phyloP scores from a whole-genome alignment of 1,140 invertebrate genomes.

The Bombus impatiens region DNA sequence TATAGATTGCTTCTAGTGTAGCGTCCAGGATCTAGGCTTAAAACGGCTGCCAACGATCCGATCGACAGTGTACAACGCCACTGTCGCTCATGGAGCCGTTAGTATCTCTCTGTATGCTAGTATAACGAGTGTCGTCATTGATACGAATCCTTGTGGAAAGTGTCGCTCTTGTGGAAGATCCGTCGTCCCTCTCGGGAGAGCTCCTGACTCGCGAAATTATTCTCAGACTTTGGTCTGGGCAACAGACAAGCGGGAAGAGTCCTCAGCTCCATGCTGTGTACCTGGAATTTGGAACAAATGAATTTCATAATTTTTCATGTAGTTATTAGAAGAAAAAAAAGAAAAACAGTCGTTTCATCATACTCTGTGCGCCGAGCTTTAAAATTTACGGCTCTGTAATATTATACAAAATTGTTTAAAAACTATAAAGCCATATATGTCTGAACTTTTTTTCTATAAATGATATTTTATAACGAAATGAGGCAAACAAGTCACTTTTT shows the following conservation, averaged over 20 bases:
- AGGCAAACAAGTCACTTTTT: too few species aligned
- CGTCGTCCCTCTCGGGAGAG: conserved; percentile 84
- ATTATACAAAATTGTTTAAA: too few species aligned
- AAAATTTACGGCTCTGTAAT: too few species aligned
- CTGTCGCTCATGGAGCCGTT: conserved; percentile 70
- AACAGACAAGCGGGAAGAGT: conserved; percentile 86
- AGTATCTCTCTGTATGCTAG: conserved; percentile 84
- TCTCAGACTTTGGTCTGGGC: conserved; percentile 91
- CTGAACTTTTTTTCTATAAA: too few species aligned
- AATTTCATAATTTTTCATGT: not conserved
- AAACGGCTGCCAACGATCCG: conserved; percentile 35
- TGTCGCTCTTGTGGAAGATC: conserved; percentile 91
- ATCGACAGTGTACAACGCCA: conserved; percentile 18
- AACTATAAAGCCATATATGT: too few species aligned
- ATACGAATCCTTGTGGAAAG: conserved; percentile 87
- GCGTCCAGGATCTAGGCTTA: conserved; percentile 56
- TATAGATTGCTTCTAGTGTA: conserved; percentile 66
- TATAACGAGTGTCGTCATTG: conserved; percentile 89
- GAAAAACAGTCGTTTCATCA: not conserved
- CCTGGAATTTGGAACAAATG: conserved; percentile 70
- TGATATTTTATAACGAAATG: too few species aligned
- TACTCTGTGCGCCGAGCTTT: too few species aligned
- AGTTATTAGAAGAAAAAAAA: not conserved
- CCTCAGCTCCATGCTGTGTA: conserved; percentile 85
- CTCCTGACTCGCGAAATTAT: conserved; percentile 89